These are phyloP conservation scores for Salpingus planirostris DNA, from an alignment of 2,888 invertebrate genomes.

Conservation along the genomic window DNA sequence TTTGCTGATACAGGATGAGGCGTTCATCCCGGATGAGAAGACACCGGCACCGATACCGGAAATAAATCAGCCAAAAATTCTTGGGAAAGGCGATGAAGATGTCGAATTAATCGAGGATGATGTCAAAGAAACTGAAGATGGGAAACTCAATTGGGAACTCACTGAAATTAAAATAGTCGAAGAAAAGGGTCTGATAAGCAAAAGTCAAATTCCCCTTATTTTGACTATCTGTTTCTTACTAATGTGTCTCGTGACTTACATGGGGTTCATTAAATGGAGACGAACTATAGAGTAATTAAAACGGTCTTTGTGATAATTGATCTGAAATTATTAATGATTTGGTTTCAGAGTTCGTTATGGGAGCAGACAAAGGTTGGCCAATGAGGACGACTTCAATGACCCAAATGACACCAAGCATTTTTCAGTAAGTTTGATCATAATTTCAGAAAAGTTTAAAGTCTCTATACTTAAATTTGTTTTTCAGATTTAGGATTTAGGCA, in stretches of 20 bases:
- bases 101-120: neutral
- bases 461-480: no score
- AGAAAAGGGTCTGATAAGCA: constrained; percentile 9
- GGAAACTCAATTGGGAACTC: neutral
- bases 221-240: constrained; percentile 31
- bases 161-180: neutral
- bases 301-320: constrained; percentile 1
- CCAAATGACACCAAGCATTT: constrained; percentile 37
- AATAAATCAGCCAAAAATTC: neutral
- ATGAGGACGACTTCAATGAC: constrained; percentile 37
- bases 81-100: neutral
- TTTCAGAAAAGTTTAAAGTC: constrained; percentile 36
- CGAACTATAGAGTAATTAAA: constrained; percentile 42
- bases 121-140: constrained; percentile 3
- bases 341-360: constrained; percentile 38
- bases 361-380: constrained; percentile 42
- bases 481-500: no score
- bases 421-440: no score
- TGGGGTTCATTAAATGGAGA: constrained; percentile 39
- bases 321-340: no score
- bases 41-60: neutral
- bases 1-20: constrained; percentile 1
- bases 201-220: constrained; percentile 24
- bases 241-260: constrained; percentile 36
- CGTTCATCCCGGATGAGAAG: neutral